A percentile compares a stretch with the other conserved stretches of the same genome.
phyloP scores from a whole-genome alignment of 1,140 invertebrate species.

The Vanessa atalanta region DNA sequence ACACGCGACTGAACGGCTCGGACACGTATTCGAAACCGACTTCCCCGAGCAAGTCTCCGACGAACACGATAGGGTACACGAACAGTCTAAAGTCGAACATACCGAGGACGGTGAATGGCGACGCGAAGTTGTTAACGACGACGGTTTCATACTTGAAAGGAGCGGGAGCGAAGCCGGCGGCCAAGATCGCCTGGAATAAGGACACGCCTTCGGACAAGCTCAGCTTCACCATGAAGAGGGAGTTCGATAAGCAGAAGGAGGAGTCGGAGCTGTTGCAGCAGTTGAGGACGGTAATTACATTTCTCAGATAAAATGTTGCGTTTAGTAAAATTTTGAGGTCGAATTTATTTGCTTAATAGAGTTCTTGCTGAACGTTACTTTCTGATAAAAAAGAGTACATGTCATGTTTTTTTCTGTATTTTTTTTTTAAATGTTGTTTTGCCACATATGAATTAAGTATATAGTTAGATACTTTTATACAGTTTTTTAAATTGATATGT shows the following conservation, averaged over 20 bases:
- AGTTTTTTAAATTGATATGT: too few relatives aligned
- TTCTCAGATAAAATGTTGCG: neutral
- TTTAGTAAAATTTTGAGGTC: too few relatives aligned
- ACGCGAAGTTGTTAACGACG: slow-evolving; percentile 80
- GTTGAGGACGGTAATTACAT: slow-evolving; percentile 86
- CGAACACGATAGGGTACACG: slow-evolving; percentile 75
- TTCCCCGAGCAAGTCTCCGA: slow-evolving; percentile 84
- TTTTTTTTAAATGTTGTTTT: too few relatives aligned
- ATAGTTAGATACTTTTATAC: too few relatives aligned
- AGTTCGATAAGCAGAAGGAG: slow-evolving; percentile 94
- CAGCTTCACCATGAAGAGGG: slow-evolving; percentile 94
- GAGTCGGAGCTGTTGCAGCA: slow-evolving; percentile 93
- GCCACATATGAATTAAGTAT: too few relatives aligned
- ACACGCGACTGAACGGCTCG: slow-evolving; percentile 67
- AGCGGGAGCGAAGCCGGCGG: slow-evolving; percentile 74
- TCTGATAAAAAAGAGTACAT: too few relatives aligned
- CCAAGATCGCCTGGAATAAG: slow-evolving; percentile 86
- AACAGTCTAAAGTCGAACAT: slow-evolving; percentile 79
- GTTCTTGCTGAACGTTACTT: too few relatives aligned
- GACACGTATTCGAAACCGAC: slow-evolving; percentile 87
- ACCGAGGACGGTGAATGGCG: slow-evolving; percentile 64
- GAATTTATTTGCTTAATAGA: too few relatives aligned
- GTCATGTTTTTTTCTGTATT: too few relatives aligned
- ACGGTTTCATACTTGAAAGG: slow-evolving; percentile 82
- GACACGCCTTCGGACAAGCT: slow-evolving; percentile 87